Base-by-base conservation (phyloP, 2,113 vertebrate species). In the Tachuris rubrigastra region DNA sequence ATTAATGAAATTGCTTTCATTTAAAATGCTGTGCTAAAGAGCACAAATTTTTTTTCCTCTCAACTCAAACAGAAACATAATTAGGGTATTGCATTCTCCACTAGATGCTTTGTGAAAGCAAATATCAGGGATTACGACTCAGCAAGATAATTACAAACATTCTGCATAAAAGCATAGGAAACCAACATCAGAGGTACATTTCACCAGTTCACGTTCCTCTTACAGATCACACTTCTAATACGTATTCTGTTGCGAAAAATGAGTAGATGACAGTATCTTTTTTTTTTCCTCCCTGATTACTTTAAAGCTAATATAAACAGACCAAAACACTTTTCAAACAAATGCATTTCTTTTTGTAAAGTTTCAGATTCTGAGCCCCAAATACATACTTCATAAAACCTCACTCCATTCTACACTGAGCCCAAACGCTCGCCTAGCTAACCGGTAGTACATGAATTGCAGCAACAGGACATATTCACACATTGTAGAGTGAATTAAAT, bases 61-160 rank as follows among this genome's bases (percentile, higher is more conserved):
- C 41, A 66, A 63, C 46, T 90, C 72, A 71, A 58, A 91, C 46
- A 87, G 93, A 88, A 95, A 84, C 56, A 44, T 86, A 84, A 94
- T 96, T 86, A 94, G 83, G 30, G 74, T 77, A 95, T 71, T 94
- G 72, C 84, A 85, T 88, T 95, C 92, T 92, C 87, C 77, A 27
- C 50, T 63, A 90, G 75, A 72, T 65, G 77, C 66, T 84, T 89
- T 94, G 74, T 90, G 55, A 94, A 91, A 94, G 72, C 35, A 85
- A 95, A 92, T 85, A 79, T 91, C 75, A 95, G 79, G 84, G 90
- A 96, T 92, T 92, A 94, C 22, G 3, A 84, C 53, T 93, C 83
- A 85, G 78, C 63, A 94, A 92, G 74, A 80, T 73, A 85, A 95
- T 94, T 95, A 94, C 80, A 66, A 95, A 91, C 71, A 73, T 84